These are phyloP conservation scores for Catharus bicknelli DNA, from an alignment of 2,113 vertebrate species.

Conservation along the genomic window DNA sequence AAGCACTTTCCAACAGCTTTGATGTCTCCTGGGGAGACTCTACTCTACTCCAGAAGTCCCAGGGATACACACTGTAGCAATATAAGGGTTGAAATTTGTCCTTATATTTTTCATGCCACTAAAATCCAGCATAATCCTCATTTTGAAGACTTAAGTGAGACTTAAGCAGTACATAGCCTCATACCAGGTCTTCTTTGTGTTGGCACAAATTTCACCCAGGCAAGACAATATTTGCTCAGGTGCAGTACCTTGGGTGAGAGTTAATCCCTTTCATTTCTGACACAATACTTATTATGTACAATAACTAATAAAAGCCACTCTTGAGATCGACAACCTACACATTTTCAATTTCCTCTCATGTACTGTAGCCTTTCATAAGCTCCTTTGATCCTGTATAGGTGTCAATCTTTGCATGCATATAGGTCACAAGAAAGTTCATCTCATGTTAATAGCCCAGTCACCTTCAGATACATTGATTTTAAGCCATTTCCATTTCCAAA, in stretches of 20 bases:
- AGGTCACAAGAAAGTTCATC: slow-evolving; percentile 50
- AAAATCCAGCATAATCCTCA: background rate
- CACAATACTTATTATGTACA: slow-evolving; percentile 66
- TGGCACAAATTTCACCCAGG: slow-evolving; percentile 63
- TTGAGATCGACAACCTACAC: slow-evolving; percentile 58
- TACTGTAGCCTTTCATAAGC: slow-evolving; percentile 38
- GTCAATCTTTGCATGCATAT: slow-evolving; percentile 27
- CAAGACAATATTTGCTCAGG: slow-evolving; percentile 73
- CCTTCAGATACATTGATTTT: background rate
- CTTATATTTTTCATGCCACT: background rate
- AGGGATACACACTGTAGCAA: background rate
- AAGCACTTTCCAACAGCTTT: background rate
- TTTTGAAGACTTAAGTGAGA: slow-evolving; percentile 51
- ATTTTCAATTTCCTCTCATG: slow-evolving; percentile 62
- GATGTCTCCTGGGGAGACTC: background rate
- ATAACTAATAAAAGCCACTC: slow-evolving; percentile 63
- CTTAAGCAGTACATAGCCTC: slow-evolving; percentile 36
- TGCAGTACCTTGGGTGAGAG: slow-evolving; percentile 63
- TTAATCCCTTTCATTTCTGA: slow-evolving; percentile 72
- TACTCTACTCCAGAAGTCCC: background rate
- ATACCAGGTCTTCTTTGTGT: slow-evolving; percentile 57
- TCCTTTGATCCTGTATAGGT: slow-evolving; percentile 56
- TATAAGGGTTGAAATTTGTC: background rate
- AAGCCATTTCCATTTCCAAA: background rate
- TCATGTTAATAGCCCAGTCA: background rate